Evolutionary conservation across 2,113 vertebrate species (phyloP), one percentile per base, ranked within the genome.

Genomic region (Phalacrocorax brasilianus): DNA sequence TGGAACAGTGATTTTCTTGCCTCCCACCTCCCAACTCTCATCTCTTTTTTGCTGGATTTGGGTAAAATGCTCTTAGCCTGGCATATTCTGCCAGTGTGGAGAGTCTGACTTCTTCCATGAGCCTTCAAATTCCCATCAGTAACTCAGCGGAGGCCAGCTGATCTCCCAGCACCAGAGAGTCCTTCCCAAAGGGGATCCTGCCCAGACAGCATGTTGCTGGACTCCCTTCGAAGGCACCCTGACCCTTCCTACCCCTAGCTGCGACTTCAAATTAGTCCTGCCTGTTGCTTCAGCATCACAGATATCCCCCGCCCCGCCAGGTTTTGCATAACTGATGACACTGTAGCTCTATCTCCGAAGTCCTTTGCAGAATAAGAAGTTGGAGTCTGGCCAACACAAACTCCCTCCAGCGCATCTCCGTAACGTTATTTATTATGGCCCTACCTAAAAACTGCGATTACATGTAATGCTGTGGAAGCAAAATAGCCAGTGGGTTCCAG

Each of bases 1-100:
- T 12, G 45, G 66, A 82, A 38, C 84, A 76, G 73, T 59, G 92
- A 73, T 95, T 97, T 89, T 76, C 80, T 78, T 91, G 70, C 77
- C 68, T 75, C 83, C 80, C 81, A 42, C 50, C 47, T 66, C 71
- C 32, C 63, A 18, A 0, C 65, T 81, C 88, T 93, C 88, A 27
- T 88, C 65, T 86, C 55, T 45, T 67, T 76, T 87, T 65, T 61
- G 44, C 61, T 45, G 85, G 74, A 38, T 78, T 81, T 76, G 63
- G 68, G 76, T 12, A 12, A 72, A 79, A 68, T 33, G 56, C 73
- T 82, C 70, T 53, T 59, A 65, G 80, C 76, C 70, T 71, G 85
- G 28, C 52, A 35, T 28, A 14, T 47, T 65, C 24, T 44, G 42
- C 47, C 63, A 10, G 52, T 0, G 16, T 52, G 70, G 77, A 45